Percentiles rank a stretch among this genome's conserved stretches.
These are phyloP conservation scores for Drosophila guanche DNA, from an alignment of 1,140 invertebrate genomes.

Conservation along the genomic window DNA sequence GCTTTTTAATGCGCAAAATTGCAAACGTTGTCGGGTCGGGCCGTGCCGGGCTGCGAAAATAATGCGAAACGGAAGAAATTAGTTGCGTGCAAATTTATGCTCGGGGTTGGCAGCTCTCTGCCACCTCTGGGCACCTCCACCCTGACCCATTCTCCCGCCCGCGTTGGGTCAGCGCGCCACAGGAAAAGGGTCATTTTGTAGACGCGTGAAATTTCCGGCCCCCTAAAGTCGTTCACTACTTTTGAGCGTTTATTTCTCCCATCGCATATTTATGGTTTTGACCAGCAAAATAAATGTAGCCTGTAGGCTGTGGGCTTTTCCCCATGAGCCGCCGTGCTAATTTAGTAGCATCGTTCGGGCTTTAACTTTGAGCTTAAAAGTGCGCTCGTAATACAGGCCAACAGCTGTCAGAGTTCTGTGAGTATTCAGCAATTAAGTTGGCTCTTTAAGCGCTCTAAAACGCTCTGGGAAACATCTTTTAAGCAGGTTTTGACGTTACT, in stretches of 20 bases:
- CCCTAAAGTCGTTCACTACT: constrained; percentile 4
- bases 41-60: constrained; percentile 66
- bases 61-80: constrained; percentile 82
- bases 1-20: constrained; percentile 82
- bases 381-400: neutral
- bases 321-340: constrained; percentile 20
- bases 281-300: neutral
- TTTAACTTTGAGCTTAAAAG: constrained; percentile 8
- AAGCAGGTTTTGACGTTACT: too few relatives aligned
- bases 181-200: constrained; percentile 78
- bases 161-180: constrained; percentile 30
- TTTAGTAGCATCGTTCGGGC: constrained; percentile 4
- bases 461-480: neutral
- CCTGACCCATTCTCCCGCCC: constrained; percentile 2
- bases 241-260: constrained; percentile 25
- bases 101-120: constrained; percentile 40
- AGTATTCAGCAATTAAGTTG: neutral
- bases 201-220: constrained; percentile 76
- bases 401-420: neutral
- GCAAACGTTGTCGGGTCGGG: constrained; percentile 62
- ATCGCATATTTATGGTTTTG: constrained; percentile 41
- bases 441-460: neutral
- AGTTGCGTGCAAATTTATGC: constrained; percentile 82
- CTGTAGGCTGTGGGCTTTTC: neutral
- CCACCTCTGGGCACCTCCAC: too few relatives aligned